Conservation (phyloP, 1,140 invertebrate species). For the Brachionus manjavacas region DNA sequence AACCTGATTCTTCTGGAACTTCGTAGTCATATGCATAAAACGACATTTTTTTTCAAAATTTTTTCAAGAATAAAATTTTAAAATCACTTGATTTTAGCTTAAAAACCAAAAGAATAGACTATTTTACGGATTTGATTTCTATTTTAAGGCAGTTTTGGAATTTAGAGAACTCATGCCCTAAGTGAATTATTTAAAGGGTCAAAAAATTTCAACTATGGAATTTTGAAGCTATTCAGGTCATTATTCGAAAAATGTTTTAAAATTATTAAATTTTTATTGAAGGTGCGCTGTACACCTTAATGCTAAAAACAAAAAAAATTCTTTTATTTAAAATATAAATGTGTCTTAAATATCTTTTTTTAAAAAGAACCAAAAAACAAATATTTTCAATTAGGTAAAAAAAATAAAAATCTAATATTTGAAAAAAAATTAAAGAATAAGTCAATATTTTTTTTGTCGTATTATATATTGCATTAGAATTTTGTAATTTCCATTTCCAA, state of each 20-base stretch:
- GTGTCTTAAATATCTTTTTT: no score
- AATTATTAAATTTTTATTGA: not conserved
- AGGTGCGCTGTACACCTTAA: no score
- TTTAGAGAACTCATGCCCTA: not conserved
- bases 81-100: not conserved
- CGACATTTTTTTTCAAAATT: not conserved
- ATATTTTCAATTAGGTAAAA: not conserved
- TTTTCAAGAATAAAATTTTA: not conserved
- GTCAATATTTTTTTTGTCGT: no score
- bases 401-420: no score
- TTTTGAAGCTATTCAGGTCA: not conserved
- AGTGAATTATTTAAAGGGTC: not conserved
- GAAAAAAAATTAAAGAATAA: no score
- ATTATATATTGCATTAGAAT: no score
- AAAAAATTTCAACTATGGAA: not conserved
- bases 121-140: not conserved
- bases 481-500: no score
- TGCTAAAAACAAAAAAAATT: no score
- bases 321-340: no score
- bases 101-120: not conserved
- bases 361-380: no score
- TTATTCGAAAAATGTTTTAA: not conserved
- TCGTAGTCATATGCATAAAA: not conserved
- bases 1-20: not conserved
- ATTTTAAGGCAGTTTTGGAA: not conserved